Percentiles rank a stretch among this genome's conserved stretches.
phyloP scores from a whole-genome alignment of 2,888 invertebrate genomes.

The Miltochrista miniata region DNA sequence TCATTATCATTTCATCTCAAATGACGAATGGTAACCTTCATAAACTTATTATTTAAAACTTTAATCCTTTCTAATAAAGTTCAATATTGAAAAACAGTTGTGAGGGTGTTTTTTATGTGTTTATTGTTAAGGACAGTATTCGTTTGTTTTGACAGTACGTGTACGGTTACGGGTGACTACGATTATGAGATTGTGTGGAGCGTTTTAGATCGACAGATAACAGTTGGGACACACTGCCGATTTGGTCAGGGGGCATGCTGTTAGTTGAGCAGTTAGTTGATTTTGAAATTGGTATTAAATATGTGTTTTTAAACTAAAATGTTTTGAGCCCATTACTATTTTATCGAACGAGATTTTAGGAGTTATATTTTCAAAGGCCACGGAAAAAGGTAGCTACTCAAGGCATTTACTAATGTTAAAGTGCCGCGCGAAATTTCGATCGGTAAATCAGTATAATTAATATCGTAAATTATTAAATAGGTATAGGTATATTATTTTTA shows the following conservation, averaged over 20 bases:
- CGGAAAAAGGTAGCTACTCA: no score
- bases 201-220: conserved; percentile 77
- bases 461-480: no score
- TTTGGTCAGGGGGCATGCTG: conserved; percentile 1
- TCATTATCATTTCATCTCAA: conserved; percentile 54
- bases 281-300: neutral
- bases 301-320: no score
- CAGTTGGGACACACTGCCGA: conserved; percentile 44
- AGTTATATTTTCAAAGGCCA: no score
- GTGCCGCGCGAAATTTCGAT: no score
- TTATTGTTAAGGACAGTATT: conserved; percentile 53
- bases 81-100: conserved; percentile 38
- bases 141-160: conserved; percentile 80
- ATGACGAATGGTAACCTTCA: conserved; percentile 49
- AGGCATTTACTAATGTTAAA: no score
- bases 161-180: conserved; percentile 75
- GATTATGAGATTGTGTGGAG: conserved; percentile 73
- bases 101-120: conserved; percentile 48
- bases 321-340: no score
- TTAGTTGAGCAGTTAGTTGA: neutral
- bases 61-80: conserved; percentile 39
- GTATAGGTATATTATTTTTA: no score
- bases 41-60: conserved; percentile 34
- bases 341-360: no score
- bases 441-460: no score